These are phyloP conservation scores for Melanerpes formicivorus DNA, from an alignment of 2,113 vertebrate genomes.

Conservation along the genomic window DNA sequence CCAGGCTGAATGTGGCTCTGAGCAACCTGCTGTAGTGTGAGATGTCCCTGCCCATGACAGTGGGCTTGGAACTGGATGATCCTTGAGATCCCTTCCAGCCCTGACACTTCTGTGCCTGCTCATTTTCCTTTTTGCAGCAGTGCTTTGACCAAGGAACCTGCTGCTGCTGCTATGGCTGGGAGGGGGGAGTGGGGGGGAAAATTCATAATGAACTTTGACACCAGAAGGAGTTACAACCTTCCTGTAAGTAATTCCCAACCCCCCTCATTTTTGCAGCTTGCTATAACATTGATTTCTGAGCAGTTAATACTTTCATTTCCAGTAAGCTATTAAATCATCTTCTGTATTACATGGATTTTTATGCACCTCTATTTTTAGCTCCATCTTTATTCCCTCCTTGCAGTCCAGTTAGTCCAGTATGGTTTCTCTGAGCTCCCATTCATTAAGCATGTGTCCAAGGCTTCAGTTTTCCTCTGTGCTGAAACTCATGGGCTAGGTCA, in stretches of 20 bases:
- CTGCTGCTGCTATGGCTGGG: background rate
- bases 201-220: background rate
- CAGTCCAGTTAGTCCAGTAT: background rate
- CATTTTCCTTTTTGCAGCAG: background rate
- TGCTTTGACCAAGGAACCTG: background rate
- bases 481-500: background rate
- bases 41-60: too few species aligned
- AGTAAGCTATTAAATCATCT: background rate
- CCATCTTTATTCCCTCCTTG: background rate
- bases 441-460: background rate
- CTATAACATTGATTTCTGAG: background rate
- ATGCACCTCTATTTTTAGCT: background rate
- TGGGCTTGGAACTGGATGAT: too few species aligned
- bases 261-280: background rate
- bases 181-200: background rate
- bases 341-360: background rate
- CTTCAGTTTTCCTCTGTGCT: background rate
- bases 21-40: too few species aligned
- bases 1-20: too few species aligned
- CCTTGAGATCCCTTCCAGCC: too few species aligned
- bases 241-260: background rate
- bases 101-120: background rate
- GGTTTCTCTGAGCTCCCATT: background rate
- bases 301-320: background rate
- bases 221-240: background rate